A percentile compares a stretch with the other conserved stretches of the same genome.
These are phyloP conservation scores for Coturnix japonica DNA, from an alignment of 2,113 vertebrate species.

Conservation along the genomic window DNA sequence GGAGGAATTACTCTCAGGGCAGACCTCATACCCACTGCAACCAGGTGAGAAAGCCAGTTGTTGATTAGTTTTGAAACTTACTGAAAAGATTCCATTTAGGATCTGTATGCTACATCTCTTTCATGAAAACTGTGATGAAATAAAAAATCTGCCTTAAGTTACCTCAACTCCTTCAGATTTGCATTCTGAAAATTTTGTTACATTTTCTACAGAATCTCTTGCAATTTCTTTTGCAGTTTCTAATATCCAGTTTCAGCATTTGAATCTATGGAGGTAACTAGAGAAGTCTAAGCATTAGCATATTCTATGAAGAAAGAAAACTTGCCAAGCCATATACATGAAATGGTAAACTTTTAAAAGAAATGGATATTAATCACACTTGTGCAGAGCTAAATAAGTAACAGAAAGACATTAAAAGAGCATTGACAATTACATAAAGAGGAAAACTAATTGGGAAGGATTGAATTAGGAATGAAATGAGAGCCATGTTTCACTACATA, in stretches of 20 bases:
- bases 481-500: background rate
- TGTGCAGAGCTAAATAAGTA: background rate
- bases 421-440: background rate
- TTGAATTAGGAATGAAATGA: background rate
- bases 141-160: fast-evolving
- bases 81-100: background rate
- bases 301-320: background rate
- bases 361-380: background rate
- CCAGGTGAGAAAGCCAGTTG: background rate
- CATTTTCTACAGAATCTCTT: background rate
- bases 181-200: background rate
- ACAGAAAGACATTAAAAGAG: background rate
- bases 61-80: background rate
- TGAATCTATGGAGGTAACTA: background rate
- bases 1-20: no score
- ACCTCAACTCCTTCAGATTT: background rate
- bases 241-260: fast-evolving
- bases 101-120: background rate
- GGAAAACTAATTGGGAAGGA: background rate
- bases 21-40: no score
- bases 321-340: background rate
- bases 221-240: background rate
- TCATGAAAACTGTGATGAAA: background rate
- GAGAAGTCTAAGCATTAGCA: background rate
- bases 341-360: background rate